These are phyloP conservation scores for Axea sp. DNA, from an alignment of 2,888 invertebrate genomes.

Conservation along the genomic window DNA sequence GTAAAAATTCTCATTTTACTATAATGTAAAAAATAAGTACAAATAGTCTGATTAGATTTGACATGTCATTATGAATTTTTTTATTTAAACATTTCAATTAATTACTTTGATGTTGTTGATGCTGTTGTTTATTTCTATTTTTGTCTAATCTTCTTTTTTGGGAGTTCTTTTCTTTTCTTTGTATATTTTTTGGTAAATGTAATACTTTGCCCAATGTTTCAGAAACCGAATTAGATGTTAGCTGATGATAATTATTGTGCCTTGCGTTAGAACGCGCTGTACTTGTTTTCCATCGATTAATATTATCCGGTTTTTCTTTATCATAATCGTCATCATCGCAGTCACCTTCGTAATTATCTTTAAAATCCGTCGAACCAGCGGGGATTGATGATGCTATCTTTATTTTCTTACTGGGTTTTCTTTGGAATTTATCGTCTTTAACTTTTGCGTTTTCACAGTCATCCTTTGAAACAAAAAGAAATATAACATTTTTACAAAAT, in stretches of 20 bases:
- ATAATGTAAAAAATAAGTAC: too few species aligned
- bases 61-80: too few species aligned
- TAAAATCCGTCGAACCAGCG: constrained; percentile 76
- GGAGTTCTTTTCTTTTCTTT: constrained; percentile 73
- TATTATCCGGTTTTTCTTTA: constrained; percentile 72
- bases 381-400: constrained; percentile 67
- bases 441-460: constrained; percentile 68
- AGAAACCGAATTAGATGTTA: constrained; percentile 63
- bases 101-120: constrained; percentile 54
- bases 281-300: constrained; percentile 76
- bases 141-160: constrained; percentile 75
- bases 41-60: too few species aligned
- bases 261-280: constrained; percentile 72
- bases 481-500: not conserved
- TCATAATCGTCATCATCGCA: constrained; percentile 78
- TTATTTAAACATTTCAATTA: constrained; percentile 6
- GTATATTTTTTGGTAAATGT: constrained; percentile 71
- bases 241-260: constrained; percentile 67
- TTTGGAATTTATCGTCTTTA: constrained; percentile 73
- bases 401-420: constrained; percentile 73
- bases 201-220: constrained; percentile 70
- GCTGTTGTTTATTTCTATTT: constrained; percentile 66
- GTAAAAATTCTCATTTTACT: too few species aligned
- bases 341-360: constrained; percentile 80
- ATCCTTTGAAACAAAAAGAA: constrained; percentile 42